Conservation (phyloP, 2,888 invertebrate genomes). For the Macrophya annulata region DNA sequence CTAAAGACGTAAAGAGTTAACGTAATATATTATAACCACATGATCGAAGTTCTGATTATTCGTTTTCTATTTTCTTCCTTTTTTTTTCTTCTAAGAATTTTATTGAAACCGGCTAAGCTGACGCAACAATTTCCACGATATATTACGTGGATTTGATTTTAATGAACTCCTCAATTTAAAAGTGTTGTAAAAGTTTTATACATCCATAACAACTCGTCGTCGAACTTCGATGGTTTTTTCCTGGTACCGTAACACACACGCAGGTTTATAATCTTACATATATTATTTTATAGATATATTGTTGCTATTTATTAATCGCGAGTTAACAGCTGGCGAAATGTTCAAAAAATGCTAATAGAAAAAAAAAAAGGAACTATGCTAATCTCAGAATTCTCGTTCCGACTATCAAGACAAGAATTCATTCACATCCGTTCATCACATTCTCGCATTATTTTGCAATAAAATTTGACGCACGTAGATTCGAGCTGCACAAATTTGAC, state of each 20-base stretch:
- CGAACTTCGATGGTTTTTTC: conserved; percentile 9
- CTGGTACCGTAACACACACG: neutral
- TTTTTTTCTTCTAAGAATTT: neutral
- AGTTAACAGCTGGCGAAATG: neutral
- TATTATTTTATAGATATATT: neutral
- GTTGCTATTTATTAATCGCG: neutral
- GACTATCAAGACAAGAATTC: neutral
- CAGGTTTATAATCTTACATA: neutral
- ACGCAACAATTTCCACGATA: conserved; percentile 15
- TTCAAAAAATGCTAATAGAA: neutral
- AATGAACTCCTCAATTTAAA: neutral
- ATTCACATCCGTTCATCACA: conserved; percentile 6
- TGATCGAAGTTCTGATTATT: too few relatives aligned
- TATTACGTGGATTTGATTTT: conserved; percentile 21
- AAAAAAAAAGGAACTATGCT: neutral
- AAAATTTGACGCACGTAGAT: neutral
- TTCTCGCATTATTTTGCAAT: neutral
- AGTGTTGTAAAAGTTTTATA: neutral
- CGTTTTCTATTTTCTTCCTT: neutral
- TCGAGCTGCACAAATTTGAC: neutral
- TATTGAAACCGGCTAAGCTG: neutral
- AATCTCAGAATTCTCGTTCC: neutral
- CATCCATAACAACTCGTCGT: neutral
- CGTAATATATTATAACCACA: too few relatives aligned
- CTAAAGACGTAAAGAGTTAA: neutral